Evolutionary conservation across 2,888 invertebrate species (phyloP), one percentile per base, ranked within the genome.

Genomic region (Drosophila picticornis): DNA sequence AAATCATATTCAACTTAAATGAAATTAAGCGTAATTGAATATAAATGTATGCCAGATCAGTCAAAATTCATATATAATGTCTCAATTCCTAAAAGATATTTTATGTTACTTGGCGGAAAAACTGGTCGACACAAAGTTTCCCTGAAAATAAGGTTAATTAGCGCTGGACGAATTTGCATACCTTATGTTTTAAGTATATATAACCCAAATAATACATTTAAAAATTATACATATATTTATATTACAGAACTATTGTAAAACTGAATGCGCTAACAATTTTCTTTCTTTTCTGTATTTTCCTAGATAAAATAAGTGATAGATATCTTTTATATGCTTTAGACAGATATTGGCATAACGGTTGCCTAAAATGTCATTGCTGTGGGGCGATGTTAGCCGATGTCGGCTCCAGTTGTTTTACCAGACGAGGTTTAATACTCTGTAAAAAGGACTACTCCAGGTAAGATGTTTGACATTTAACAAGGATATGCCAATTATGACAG

Each of bases 291-390:
- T 67, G 2, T 46, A 40, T 76, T 74, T 64, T 81, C 75, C n/a
- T 82, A 93, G 93, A 93, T 86, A 96, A 97, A 94, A 98, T 98
- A 93, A 95, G 96, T 90, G 98, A 98, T 94, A 95, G 98, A 94
- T 98, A 96, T 94, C 95, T 98, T 84, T 95, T 98, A 81, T 97
- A 97, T 94, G 98, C 98, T 88, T 95, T 98, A 93, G 98, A 98
- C 95, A 95, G 98, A 93, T 98, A 97, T 94, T 98, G 98, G 98
- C 98, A 98, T 94, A 97, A 98, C 94, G 96, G 96, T 90, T 98
- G 98, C 94, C 95, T 98, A 91, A 98, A 98, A 94, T 98, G 98
- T 95, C 96, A 97, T 92, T 97, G 96, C 94, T 98, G 98, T 94
- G 96, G 96, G 83, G 96, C 97, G 82, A 96, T 96, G 93, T 95